Base-by-base conservation (phyloP, 2,888 invertebrate species). In the Lathronympha strigana region DNA sequence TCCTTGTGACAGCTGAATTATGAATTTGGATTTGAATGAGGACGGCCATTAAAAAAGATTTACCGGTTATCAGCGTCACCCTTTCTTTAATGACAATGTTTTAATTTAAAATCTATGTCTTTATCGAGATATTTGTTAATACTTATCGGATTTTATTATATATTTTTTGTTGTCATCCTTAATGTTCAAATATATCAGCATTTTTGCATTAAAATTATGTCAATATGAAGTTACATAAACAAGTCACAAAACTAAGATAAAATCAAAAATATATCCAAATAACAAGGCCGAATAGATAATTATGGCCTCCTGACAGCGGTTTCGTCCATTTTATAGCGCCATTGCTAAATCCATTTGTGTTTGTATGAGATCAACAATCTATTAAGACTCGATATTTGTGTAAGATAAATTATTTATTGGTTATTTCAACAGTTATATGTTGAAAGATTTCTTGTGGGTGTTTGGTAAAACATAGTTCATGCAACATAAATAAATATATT, bases 231-330 rank as follows among this genome's bases (percentile, higher is more conserved):
- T 45, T 43, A 31, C 11, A 28, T 54, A 13, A 17, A 54, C 38
- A 11, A 17, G 11, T 25, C 54, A 23, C 17, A 45, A 31, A 57
- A 45, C 21, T 19, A n/a, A 43, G 40, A 55, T 55, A 40, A 19
- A 43, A 57, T 57, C 57, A 31, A 45, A 38, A 31, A 28, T 38
- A 1, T 58, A 58, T 60, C 40, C 51, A n/a, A 38, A 45, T 17
- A 63, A 40, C 58, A 60, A 64, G 64, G 64, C 45, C 64, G 28
- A 58, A 60, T 64, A 60, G 36, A 60, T 64, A 58, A 64, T 64
- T 64, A 64, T 60, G 28, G 36, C 53, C 51, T 36, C 45, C 51
- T 54, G 40, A 61, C 47, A 61, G 60, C 47, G 17, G 31, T 23
- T 51, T 53, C 51, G 40, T 47, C 11, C 58, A 51, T 60, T 60